Base-by-base conservation (phyloP, 2,797 vertebrate species). In the Sebastes cheni region DNA sequence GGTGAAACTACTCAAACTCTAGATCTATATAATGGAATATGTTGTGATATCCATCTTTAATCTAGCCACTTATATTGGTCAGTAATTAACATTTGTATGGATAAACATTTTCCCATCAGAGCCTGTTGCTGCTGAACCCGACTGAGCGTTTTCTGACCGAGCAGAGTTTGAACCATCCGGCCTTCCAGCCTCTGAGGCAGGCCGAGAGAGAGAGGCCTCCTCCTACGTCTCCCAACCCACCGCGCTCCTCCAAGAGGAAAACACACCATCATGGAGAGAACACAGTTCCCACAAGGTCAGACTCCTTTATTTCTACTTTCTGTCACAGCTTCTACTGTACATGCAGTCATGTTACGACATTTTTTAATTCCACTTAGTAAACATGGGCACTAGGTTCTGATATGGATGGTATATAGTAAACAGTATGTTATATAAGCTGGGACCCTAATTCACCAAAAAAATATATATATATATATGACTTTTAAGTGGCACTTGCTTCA, bases 111-210 rank as follows among this genome's bases (percentile, higher is more conserved):
- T 58, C 25, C 22, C 85, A 79, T 92, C 94, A 99, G 98, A 99
- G 97, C 91, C 95, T 99, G 90, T 92, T 99, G 94, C 97, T 98
- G 90, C 94, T 99, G 89, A 98, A 98, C 90, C 98, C 98, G 6
- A 97, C 97, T 20, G 98, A 99, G 90, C 97, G 98, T 88, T 99
- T 96, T 61, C 94, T 99, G 93, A 99, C 98, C 8, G 98, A 99
- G 30, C 98, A 99, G 81, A 97, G 98, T 94, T 92, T 99, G 94
- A 99, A 99, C 94, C 98, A 99, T 82, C 97, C 97, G 69, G 97
- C 97, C 1, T 99, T 99, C 93, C 98, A 99, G 96, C 97, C 97
- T 78, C 96, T 99, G 93, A 97, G 98, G 91, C 97, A 97, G 90
- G 93, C 96, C 69, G 98, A 99, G 94, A 95, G 97, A 60, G 95